Conservation (phyloP, 2,888 invertebrate species). For the Ochropleura leucogaster region DNA sequence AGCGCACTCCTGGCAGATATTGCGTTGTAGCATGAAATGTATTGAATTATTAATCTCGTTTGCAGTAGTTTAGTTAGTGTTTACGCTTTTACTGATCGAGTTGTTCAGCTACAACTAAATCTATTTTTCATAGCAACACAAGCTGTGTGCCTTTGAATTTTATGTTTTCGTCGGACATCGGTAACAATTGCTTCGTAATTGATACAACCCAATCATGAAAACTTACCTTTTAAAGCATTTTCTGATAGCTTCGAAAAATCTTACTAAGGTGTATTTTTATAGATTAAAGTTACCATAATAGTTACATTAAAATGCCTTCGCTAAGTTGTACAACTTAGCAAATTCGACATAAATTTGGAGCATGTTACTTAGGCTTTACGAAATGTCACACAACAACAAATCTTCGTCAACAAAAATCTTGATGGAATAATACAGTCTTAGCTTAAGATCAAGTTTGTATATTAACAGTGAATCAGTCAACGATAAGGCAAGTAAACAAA, state of each 20-base stretch:
- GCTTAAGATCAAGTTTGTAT: conserved; percentile 23
- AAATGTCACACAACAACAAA: conserved; percentile 16
- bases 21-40: conserved; percentile 5
- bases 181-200: not conserved
- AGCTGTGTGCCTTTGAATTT: not conserved
- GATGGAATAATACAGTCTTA: conserved; percentile 57
- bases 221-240: not conserved
- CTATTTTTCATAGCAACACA: not conserved
- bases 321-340: no score
- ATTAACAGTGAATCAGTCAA: conserved; percentile 37
- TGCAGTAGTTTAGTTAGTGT: not conserved
- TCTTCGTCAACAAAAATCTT: conserved; percentile 43
- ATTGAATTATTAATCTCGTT: conserved; percentile 22
- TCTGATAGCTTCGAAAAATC: not conserved
- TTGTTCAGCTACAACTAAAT: not conserved
- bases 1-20: conserved; percentile 18
- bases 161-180: not conserved
- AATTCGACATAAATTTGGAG: no score
- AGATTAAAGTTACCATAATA: not conserved
- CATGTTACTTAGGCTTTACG: not conserved
- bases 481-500: conserved; percentile 34
- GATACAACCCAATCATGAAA: not conserved
- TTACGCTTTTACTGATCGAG: conserved; percentile 3
- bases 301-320: not conserved
- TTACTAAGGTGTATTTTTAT: not conserved